These are phyloP conservation scores for Lepidochrysops patricia DNA, from an alignment of 2,888 invertebrate genomes.

Conservation along the genomic window DNA sequence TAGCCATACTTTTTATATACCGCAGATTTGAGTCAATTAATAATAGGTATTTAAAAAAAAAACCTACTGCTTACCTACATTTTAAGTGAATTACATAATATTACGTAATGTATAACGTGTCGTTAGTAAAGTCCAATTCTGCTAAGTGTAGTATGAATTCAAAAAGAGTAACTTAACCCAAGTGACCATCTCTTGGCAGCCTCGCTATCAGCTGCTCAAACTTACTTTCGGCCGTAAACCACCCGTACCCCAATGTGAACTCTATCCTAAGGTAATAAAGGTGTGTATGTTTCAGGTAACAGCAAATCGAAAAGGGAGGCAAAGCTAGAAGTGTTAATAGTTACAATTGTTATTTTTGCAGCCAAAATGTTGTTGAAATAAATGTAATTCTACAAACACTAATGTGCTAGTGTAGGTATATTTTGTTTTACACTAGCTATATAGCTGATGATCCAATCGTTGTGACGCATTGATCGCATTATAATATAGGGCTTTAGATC, in stretches of 20 bases:
- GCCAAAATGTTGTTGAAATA: neutral
- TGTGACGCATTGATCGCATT: too few species aligned
- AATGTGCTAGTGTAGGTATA: too few species aligned
- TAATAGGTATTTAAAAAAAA: too few species aligned
- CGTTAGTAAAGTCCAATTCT: neutral
- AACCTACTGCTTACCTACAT: neutral
- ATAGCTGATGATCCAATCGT: too few species aligned
- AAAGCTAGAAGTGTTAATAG: slow-evolving; percentile 12
- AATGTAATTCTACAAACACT: neutral
- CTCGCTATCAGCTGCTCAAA: slow-evolving; percentile 5
- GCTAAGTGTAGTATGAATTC: slow-evolving; percentile 17
- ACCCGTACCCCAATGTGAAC: neutral
- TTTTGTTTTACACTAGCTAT: too few species aligned
- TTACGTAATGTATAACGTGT: neutral
- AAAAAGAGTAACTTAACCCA: slow-evolving; percentile 18
- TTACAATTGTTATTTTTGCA: slow-evolving; percentile 13
- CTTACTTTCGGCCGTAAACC: neutral
- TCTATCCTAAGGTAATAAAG: neutral
- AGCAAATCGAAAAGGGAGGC: neutral
- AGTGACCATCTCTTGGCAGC: slow-evolving; percentile 21
- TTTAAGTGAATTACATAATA: too few species aligned
- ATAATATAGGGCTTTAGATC: too few species aligned
- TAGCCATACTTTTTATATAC: too few species aligned
- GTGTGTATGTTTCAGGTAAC: neutral
- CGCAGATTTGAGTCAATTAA: too few species aligned